Conservation (phyloP, 2,113 vertebrate species). For the Malurus melanocephalus region DNA sequence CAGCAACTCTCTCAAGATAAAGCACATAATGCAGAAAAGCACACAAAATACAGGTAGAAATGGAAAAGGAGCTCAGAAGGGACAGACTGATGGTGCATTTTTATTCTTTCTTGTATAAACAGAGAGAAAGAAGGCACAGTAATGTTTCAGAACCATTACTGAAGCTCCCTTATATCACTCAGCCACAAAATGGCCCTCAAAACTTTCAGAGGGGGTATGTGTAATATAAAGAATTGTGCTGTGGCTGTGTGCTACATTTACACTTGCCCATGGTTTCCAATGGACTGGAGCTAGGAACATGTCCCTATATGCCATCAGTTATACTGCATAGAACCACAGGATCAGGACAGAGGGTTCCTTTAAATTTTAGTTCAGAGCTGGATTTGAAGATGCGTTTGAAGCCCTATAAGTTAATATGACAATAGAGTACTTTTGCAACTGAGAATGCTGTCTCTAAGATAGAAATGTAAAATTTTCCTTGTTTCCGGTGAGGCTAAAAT, state of each 20-base stretch:
- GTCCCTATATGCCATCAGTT: neutral
- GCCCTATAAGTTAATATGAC: neutral
- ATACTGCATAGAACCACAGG: neutral
- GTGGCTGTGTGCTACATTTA: accelerated
- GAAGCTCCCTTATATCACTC: neutral
- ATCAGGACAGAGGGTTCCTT: neutral
- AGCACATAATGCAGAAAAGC: neutral
- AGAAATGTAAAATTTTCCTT: neutral
- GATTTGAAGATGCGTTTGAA: neutral
- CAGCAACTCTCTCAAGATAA: neutral
- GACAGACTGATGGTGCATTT: neutral
- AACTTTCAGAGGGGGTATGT: neutral
- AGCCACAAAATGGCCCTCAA: neutral
- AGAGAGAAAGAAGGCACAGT: neutral
- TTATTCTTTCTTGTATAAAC: neutral
- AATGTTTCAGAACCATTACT: neutral
- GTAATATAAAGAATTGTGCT: neutral
- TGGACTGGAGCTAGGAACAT: neutral
- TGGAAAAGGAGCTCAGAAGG: neutral
- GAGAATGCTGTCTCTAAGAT: neutral
- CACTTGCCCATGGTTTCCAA: accelerated
- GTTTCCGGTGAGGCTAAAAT: neutral
- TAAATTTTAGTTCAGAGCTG: neutral
- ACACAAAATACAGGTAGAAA: neutral
- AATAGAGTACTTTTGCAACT: neutral